phyloP scores from a whole-genome alignment of 2,113 vertebrate genomes.

The Grantiella picta region DNA sequence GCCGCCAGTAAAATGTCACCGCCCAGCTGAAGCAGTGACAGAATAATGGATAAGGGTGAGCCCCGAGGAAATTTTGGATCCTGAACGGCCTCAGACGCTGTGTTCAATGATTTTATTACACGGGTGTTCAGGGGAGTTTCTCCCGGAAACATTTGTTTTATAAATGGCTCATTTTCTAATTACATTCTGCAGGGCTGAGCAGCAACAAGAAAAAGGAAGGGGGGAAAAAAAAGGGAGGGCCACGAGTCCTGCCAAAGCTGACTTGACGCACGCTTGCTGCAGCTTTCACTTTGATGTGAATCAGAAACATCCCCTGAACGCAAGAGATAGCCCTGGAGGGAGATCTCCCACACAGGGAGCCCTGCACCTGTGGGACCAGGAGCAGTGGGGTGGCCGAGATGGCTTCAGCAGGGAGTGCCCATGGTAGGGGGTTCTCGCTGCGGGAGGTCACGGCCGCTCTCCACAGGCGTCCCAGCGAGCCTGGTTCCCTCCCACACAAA shows the following conservation, averaged over 20 bases:
- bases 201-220: neutral
- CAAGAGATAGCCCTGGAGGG: neutral
- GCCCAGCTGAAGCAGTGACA: neutral
- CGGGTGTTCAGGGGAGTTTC: constrained; percentile 43
- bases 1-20: constrained; percentile 37
- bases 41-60: constrained; percentile 52
- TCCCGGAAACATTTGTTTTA: constrained; percentile 54
- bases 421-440: neutral
- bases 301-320: neutral
- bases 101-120: constrained; percentile 48
- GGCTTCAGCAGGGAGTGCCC: neutral
- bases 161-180: constrained; percentile 60
- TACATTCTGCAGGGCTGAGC: constrained; percentile 18
- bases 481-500: neutral
- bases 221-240: neutral
- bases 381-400: neutral
- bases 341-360: neutral
- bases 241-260: neutral
- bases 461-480: neutral
- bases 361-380: neutral
- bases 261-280: neutral
- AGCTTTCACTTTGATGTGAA: neutral
- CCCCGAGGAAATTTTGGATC: constrained; percentile 21
- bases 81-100: neutral
- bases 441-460: fast-evolving